Conservation (phyloP, 2,113 vertebrate genomes). For the Arothron firmamentum region DNA sequence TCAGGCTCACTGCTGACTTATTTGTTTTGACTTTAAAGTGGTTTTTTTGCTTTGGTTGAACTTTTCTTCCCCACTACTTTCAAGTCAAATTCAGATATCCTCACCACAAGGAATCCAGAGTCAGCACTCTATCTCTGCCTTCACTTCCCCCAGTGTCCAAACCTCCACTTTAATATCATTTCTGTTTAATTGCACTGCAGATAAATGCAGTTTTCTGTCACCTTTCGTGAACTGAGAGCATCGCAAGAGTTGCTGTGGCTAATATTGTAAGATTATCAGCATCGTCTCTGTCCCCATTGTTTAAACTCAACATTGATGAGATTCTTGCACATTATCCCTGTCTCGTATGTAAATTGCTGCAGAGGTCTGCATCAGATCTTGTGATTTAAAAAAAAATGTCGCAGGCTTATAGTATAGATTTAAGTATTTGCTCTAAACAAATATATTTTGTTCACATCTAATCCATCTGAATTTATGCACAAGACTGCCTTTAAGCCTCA, state of each 20-base stretch:
- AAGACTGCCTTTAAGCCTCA: conserved; percentile 21
- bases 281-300: not conserved
- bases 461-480: conserved; percentile 34
- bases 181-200: conserved; percentile 25
- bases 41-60: conserved; percentile 55
- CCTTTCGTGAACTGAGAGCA: conserved; percentile 14
- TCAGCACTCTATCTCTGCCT: conserved; percentile 42
- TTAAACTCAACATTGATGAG: conserved; percentile 13
- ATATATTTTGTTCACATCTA: conserved; percentile 36
- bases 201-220: conserved; percentile 29
- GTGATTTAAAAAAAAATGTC: conserved; percentile 1
- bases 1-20: conserved; percentile 37
- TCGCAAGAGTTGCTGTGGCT: no score
- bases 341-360: conserved; percentile 36
- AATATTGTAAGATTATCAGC: no score
- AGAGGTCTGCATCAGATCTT: conserved; percentile 18
- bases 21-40: conserved; percentile 46
- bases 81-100: conserved; percentile 37
- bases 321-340: conserved; percentile 15
- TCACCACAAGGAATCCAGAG: conserved; percentile 43
- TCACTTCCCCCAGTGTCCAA: conserved; percentile 10
- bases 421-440: conserved; percentile 18
- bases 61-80: conserved; percentile 29
- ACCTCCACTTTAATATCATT: conserved; percentile 20
- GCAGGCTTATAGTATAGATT: conserved; percentile 8